Evolutionary conservation across 37 sponge, comb jelly and placozoan genomes (phyloP).

Genomic region (Cliona cf. orientalis): DNA sequence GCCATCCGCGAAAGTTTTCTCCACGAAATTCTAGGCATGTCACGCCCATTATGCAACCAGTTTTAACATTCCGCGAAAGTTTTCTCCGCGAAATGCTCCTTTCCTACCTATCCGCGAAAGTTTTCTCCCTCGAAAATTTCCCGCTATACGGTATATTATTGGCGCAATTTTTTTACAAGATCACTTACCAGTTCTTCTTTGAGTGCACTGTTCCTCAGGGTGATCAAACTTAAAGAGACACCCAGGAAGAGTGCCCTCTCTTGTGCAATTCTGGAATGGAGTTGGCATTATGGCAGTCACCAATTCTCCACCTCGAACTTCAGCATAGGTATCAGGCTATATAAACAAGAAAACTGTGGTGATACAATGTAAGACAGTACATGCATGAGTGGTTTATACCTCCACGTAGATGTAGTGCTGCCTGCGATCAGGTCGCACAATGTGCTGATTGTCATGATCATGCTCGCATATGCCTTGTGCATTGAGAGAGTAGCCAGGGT

Average conservation of each 20-base stretch:
- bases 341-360: neutral
- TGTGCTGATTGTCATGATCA: neutral
- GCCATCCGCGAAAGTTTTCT: too few species aligned
- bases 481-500: slow-evolving; percentile 55
- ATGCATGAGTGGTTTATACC: slow-evolving; percentile 22
- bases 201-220: slow-evolving; percentile 37
- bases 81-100: too few species aligned
- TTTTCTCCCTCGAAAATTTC: too few species aligned
- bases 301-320: neutral
- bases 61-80: too few species aligned
- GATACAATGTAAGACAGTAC: neutral
- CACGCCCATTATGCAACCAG: too few species aligned
- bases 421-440: neutral
- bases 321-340: neutral
- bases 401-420: slow-evolving; percentile 41
- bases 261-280: slow-evolving; percentile 27
- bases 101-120: too few species aligned
- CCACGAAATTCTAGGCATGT: too few species aligned
- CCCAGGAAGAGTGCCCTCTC: slow-evolving; percentile 22
- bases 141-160: too few species aligned
- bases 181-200: slow-evolving; percentile 26
- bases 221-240: slow-evolving; percentile 51
- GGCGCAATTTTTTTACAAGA: too few species aligned
- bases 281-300: slow-evolving; percentile 25
- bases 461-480: neutral